Evolutionary conservation across 1,140 invertebrate genomes (phyloP), one percentile per base, ranked within the genome.

Genomic region (Bombus affinis): DNA sequence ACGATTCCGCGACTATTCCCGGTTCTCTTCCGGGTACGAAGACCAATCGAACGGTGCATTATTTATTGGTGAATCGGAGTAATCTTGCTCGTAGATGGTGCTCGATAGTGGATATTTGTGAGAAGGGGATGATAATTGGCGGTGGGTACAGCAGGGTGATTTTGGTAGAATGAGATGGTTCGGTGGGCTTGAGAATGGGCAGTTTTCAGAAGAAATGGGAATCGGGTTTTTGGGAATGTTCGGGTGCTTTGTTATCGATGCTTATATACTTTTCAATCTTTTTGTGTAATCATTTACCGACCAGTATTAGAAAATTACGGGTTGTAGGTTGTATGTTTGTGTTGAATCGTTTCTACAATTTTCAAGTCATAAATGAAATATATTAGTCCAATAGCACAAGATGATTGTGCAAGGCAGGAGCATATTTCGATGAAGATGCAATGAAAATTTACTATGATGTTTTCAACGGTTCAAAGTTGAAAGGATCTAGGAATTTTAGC

Each of bases 21-120:
- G 12, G n/a, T 8, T 70, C 59, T 80, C 44, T 28, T 44, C n/a
- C 28, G 25, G 25, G 15, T 25, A 32, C 10, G 12, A 18, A 47
- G 39, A 39, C 73, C 37, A 81, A 90, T 90, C 77, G 83, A 90
- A 83, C n/a, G 72, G 79, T 90, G 83, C 89, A 90, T 90, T 83
- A 90, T 90, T 90, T 88, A 90, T 80, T 42, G 28, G 37, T 22
- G 68, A 86, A 82, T 89, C 53, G 65, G 79, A 75, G 75, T 86
- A 88, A 89, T 83, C 84, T 65, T 15, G 82, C 35, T 22, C 57
- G 25, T 47, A 66, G 80, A 89, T 88, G 53, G 86, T 68, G 83
- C 12, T n/a, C 25, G 82, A 83, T 83, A 78, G 32, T 0, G 25
- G 44, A 71, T 80, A 22, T 59, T 39, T 59, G 42, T 9, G 59